These are phyloP conservation scores for Pagrus major DNA, from an alignment of 2,113 vertebrate genomes.

Conservation along the genomic window DNA sequence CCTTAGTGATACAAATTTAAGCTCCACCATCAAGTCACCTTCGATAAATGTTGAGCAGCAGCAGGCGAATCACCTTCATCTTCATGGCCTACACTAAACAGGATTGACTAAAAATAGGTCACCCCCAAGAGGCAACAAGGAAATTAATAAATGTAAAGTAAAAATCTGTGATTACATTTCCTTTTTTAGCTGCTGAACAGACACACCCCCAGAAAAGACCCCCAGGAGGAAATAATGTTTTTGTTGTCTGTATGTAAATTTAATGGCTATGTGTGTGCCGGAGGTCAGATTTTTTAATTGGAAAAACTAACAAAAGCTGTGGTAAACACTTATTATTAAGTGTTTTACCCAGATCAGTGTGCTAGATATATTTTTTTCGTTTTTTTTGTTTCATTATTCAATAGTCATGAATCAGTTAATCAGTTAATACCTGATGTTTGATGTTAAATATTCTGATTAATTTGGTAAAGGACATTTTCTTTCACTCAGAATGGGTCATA, in stretches of 20 bases:
- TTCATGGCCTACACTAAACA: too few relatives aligned
- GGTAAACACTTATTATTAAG: not conserved
- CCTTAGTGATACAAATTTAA: too few relatives aligned
- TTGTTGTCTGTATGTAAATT: constrained; percentile 1
- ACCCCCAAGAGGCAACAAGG: not conserved
- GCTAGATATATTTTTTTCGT: not conserved
- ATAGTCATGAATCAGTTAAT: not conserved
- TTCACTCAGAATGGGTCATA: not conserved
- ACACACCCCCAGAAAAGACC: not conserved
- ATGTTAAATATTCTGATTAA: not conserved
- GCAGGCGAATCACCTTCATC: too few relatives aligned
- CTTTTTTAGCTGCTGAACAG: not conserved
- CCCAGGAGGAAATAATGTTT: not conserved
- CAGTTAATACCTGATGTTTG: not conserved
- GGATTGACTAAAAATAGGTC: too few relatives aligned
- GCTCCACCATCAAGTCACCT: too few relatives aligned
- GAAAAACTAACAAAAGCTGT: not conserved
- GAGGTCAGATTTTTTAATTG: not conserved
- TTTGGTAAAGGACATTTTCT: not conserved
- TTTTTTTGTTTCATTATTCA: not conserved
- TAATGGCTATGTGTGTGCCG: not conserved
- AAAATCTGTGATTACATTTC: not conserved
- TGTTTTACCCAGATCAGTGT: not conserved
- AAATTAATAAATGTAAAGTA: constrained; percentile 18
- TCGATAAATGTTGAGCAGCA: too few relatives aligned